Evolutionary conservation across 2,888 invertebrate species (phyloP).

Genomic region (Electrophaes corylata): DNA sequence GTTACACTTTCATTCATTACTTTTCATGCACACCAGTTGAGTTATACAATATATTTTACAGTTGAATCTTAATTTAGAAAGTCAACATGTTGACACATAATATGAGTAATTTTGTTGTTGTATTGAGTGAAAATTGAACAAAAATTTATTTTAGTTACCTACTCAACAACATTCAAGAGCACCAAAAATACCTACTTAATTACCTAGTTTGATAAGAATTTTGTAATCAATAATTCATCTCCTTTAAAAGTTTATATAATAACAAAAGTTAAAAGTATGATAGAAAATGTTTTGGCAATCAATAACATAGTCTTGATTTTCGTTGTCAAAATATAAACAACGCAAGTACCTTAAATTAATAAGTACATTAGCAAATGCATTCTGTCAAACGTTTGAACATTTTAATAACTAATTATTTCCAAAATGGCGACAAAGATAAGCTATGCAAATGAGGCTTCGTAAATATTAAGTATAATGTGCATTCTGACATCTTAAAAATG

Average conservation of each 20-base stretch:
- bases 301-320: slow-evolving; percentile 16
- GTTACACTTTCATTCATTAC: slow-evolving; percentile 46
- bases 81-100: not conserved
- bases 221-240: not conserved
- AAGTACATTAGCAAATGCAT: slow-evolving; percentile 37
- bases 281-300: slow-evolving; percentile 4
- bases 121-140: not conserved
- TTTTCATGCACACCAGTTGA: slow-evolving; percentile 24
- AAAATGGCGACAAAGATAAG: not conserved
- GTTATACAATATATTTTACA: not conserved
- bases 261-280: not conserved
- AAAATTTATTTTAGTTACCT: not conserved
- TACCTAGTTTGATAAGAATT: not conserved
- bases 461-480: slow-evolving; percentile 8
- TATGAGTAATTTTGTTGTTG: not conserved
- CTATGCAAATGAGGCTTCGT: not conserved
- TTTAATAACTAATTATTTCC: not conserved
- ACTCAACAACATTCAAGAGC: not conserved
- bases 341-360: slow-evolving; percentile 23
- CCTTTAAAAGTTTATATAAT: too few species aligned
- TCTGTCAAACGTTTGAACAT: slow-evolving; percentile 5
- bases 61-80: not conserved
- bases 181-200: not conserved
- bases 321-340: slow-evolving; percentile 23
- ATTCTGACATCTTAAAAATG: slow-evolving; percentile 1